Conservation (phyloP, 35 echinoderm and acorn worm species). For the Anneissia japonica region DNA sequence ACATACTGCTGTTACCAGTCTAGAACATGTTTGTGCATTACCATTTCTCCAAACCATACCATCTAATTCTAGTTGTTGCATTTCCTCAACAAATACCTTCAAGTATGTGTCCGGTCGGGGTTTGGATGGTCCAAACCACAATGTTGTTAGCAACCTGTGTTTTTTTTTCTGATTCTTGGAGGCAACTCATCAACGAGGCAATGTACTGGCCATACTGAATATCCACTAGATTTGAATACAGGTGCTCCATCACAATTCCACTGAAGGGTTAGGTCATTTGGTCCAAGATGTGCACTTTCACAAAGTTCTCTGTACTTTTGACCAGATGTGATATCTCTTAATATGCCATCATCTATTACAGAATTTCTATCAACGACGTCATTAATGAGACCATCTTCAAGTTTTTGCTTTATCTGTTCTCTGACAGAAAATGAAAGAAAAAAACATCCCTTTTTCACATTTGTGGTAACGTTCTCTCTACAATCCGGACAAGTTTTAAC, state of each 20-base stretch:
- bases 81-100: conserved; percentile 19
- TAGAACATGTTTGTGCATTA: neutral
- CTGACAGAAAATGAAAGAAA: too few species aligned
- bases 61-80: neutral
- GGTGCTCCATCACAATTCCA: conserved; percentile 41
- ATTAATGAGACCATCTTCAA: too few species aligned
- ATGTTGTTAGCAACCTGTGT: conserved; percentile 10
- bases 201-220: conserved; percentile 25
- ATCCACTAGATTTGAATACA: conserved; percentile 18
- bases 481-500: too few species aligned
- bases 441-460: too few species aligned
- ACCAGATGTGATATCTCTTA: too few species aligned
- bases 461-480: too few species aligned
- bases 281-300: too few species aligned
- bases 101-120: conserved; percentile 3
- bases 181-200: conserved; percentile 7
- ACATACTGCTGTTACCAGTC: neutral
- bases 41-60: conserved; percentile 9
- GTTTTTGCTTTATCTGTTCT: too few species aligned
- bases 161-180: neutral
- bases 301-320: too few species aligned
- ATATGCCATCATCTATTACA: too few species aligned
- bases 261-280: neutral
- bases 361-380: too few species aligned
- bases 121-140: conserved; percentile 36